Base-by-base conservation (phyloP, 2,888 invertebrate species). In the Ennomos erosarius region DNA sequence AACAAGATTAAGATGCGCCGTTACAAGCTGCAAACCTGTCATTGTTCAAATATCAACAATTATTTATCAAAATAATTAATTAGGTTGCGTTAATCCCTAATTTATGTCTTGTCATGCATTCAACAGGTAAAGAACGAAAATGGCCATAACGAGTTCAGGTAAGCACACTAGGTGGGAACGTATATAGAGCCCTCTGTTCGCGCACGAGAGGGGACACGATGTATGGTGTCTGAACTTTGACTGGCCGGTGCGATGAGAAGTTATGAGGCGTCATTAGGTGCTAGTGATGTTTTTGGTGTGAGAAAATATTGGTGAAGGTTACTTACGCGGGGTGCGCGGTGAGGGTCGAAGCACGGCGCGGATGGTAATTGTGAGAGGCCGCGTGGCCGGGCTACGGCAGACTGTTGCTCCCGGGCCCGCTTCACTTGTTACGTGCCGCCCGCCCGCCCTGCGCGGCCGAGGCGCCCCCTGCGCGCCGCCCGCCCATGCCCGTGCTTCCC, bases 401-500 rank as follows among this genome's bases (percentile, higher is more conserved):
- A 92, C 91, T 92, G 91, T 92, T 92, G 91, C 91, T 90, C 91
- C 91, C 90, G 84, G 91, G 91, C 79, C 85, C 89, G 88, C 87
- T 88, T 90, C 89, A 90, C 91, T 91, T 91, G 91, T 91, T 91
- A 91, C 91, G 84, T 88, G 87, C 88, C 86, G 75, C 85, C 87
- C 87, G 80, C 85, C 82, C 80, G 80, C 83, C 84, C 84, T 80
- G 82, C 83, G 80, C 82, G 77, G 73, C 75, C 69, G 75, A 71
- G 69, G 69, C 74, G 70, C 76, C 78, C 78, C 73, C 74, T 70
- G 72, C 78, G 68, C 74, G 61, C 75, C 71, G 68, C 71, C 73
- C 65, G 68, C 68, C 69, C 74, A 59, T 74, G 75, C 76, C 80
- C 74, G 74, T 70, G 66, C 81, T 79, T 78, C 84, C 84, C 82